Base-by-base conservation (phyloP, 1,140 invertebrate species). In the Bombus consobrinus region DNA sequence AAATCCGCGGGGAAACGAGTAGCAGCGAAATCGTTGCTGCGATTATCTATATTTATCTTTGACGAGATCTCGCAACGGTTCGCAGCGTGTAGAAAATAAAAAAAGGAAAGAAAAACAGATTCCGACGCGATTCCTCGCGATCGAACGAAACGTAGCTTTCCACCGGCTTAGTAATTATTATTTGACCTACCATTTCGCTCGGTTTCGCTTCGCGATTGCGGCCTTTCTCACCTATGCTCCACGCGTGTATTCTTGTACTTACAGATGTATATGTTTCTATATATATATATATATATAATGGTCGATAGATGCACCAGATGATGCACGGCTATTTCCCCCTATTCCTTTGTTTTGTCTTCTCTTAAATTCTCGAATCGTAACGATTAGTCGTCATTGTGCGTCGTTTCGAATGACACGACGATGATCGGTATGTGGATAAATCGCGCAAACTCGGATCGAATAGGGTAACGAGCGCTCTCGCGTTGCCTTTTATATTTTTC, bases 311-410 rank as follows among this genome's bases (percentile, higher is more conserved):
- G 68, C 28, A 34, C 64, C 43, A 69, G 53, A 78, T 59, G 53
- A 78, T 59, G 32, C 41, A 13, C 37, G 6, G 25, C 9, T 37
- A 3, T 62, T 32, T 39, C 2, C 4, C 22, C 22, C n/a, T 25
- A 9, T 6, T 15, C 10, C 18, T 39, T 28, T 10, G 2, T n/a
- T 18, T 34, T 34, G 28, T 34, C 32, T 74, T 47, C 10, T 2
- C 28, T 32, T 25, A 59, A 39, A 32, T 57, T 43, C 37, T 75
- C 71, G 15, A 41, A 22, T 59, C 57, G 43, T 62, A 37, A 85
- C 83, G 41, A 72, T 64, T 73, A 64, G 18, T 85, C 71, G 78
- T 81, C 69, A 57, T 73, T 81, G 77, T 74, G 78, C 71, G 77
- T 80, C 77, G 59, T 85, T 85, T 81, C 71, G 71, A 81, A 71